These are phyloP conservation scores for Nasonia longicornis DNA, from an alignment of 1,140 invertebrate genomes.

Conservation along the genomic window DNA sequence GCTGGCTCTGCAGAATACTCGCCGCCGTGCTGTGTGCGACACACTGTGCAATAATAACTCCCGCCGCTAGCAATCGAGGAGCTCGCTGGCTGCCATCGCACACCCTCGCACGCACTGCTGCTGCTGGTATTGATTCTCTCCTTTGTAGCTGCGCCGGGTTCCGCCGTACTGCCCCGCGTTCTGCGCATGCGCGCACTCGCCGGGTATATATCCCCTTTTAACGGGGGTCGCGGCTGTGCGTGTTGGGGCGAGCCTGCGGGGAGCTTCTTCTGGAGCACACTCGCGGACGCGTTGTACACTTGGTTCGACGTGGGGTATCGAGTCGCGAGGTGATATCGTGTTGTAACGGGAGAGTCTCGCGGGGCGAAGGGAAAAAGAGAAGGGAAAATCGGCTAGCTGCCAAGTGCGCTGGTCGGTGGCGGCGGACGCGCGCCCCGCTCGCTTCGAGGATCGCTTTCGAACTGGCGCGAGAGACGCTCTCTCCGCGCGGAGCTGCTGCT, in stretches of 20 bases:
- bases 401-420: neutral
- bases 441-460: slow-evolving; percentile 24
- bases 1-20: slow-evolving; percentile 28
- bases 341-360: neutral
- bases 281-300: neutral
- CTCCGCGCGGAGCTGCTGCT: neutral
- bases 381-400: slow-evolving; percentile 14
- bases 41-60: neutral
- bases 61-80: neutral
- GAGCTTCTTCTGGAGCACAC: neutral
- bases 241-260: too few relatives aligned
- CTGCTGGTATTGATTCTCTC: slow-evolving; percentile 36
- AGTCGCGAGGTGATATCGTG: neutral
- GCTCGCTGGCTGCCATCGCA: neutral
- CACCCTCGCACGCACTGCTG: slow-evolving; percentile 1
- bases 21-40: slow-evolving; percentile 3
- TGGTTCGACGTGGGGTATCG: neutral
- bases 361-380: slow-evolving; percentile 31
- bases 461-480: slow-evolving; percentile 26
- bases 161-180: neutral
- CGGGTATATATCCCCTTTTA: neutral
- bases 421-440: slow-evolving; percentile 25
- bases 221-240: neutral
- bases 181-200: slow-evolving; percentile 3
- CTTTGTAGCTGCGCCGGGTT: slow-evolving; percentile 1